phyloP scores from a whole-genome alignment of 2,888 invertebrate species.

The Apodemia zela region DNA sequence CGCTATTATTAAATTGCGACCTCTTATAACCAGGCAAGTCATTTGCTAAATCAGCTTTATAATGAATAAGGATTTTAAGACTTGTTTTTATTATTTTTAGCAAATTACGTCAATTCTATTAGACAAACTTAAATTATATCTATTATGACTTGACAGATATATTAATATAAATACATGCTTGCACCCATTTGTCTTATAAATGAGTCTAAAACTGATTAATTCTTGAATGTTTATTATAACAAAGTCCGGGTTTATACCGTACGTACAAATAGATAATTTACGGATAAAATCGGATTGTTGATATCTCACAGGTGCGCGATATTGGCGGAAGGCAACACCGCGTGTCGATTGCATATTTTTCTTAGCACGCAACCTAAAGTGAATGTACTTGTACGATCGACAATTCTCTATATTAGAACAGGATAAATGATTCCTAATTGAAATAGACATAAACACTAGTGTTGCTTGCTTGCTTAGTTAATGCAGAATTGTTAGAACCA shows the following conservation, averaged over 20 bases:
- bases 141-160: neutral
- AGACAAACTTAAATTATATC: neutral
- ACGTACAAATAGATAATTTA: neutral
- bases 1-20: too few species aligned
- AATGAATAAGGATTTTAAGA: too few species aligned
- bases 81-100: neutral
- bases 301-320: conserved; percentile 31
- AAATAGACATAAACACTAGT: neutral
- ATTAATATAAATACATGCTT: neutral
- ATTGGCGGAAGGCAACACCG: conserved; percentile 40
- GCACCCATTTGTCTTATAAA: neutral
- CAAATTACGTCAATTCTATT: neutral
- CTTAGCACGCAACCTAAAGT: conserved; percentile 40
- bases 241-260: neutral
- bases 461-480: neutral
- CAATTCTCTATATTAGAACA: conserved; percentile 3
- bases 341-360: conserved; percentile 38
- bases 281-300: neutral
- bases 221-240: neutral
- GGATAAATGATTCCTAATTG: neutral
- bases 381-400: conserved; percentile 32
- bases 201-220: neutral
- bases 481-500: conserved; percentile 7
- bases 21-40: too few species aligned
- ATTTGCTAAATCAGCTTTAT: too few species aligned